phyloP scores from a whole-genome alignment of 92 coral and sea anemone species.

The Hydrozoanthus gracilis region DNA sequence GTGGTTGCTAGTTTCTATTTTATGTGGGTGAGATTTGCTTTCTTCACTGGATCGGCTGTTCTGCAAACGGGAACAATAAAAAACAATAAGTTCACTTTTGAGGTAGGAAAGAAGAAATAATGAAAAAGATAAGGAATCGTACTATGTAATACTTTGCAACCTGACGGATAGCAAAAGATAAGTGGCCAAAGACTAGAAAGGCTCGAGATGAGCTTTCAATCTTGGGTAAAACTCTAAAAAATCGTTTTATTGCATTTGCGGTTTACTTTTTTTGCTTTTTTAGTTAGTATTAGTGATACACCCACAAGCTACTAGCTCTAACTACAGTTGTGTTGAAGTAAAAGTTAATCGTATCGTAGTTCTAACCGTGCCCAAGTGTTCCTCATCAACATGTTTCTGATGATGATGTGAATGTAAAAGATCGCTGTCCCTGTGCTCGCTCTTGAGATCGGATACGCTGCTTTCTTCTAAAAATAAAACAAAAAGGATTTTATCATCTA shows the following conservation, averaged over 20 bases:
- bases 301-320: background rate
- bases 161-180: too few species aligned
- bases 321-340: background rate
- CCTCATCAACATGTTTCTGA: background rate
- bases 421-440: background rate
- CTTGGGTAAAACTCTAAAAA: too few species aligned
- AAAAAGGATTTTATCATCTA: background rate
- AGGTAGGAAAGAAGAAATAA: background rate
- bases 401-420: background rate
- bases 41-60: background rate
- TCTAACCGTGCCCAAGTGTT: constrained; percentile 10
- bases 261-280: too few species aligned
- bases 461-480: background rate
- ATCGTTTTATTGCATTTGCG: too few species aligned
- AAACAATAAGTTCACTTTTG: background rate
- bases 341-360: background rate
- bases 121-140: too few species aligned
- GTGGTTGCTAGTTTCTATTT: constrained; percentile 5
- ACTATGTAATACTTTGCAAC: too few species aligned
- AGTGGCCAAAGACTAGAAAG: too few species aligned
- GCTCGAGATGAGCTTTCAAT: too few species aligned
- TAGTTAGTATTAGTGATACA: background rate
- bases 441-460: background rate
- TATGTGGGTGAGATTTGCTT: background rate
- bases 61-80: background rate